Base-by-base conservation (phyloP, 1,140 invertebrate species). In the Rhopalosiphum maidis region DNA sequence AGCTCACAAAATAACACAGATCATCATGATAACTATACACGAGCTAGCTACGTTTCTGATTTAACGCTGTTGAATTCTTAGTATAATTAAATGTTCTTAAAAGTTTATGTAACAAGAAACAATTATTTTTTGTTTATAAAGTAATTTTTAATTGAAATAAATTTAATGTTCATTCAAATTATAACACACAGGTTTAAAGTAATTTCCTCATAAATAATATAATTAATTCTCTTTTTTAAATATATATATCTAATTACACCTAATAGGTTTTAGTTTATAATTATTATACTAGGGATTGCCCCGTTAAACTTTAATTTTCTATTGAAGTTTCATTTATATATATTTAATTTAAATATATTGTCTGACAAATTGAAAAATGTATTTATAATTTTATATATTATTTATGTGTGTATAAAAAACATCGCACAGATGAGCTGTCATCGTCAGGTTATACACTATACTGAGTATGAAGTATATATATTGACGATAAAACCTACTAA, bases 111-210 rank as follows among this genome's bases (percentile, higher is more conserved):
- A 77, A n/a, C 60, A 77, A 77, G 30, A n/a, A 77, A 77, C 60
- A 77, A 77, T 77, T 77, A 77, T 77, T 77, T 77, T 77, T 77
- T 77, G n/a, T 77, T n/a, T 77, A n/a, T n/a, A 77, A 77, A n/a
- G 30, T 77, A 18, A 35, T 77, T n/a, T 77, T 77, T 77, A n/a
- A 21, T 77, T 77, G 60, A 77, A 77, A 77, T 77, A n/a, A 77
- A 77, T 77, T 77, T 77, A 77, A 77, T 77, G 60, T n/a, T 77
- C 60, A n/a, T 77, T 77, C 15, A 18, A n/a, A 77, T 77, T 77
- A 35, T 18, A 18, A 68, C n/a, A 60, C 30, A 60, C 25, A 60
- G 60, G 4, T 77, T 77, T 77, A 77, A 77, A n/a, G n/a, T 77
- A 18, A n/a, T 77, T 35, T 77, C 15, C 60, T 77, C 15, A 77